These are phyloP conservation scores for Microdon myrmicae DNA, from an alignment of 2,888 invertebrate genomes.

Conservation along the genomic window DNA sequence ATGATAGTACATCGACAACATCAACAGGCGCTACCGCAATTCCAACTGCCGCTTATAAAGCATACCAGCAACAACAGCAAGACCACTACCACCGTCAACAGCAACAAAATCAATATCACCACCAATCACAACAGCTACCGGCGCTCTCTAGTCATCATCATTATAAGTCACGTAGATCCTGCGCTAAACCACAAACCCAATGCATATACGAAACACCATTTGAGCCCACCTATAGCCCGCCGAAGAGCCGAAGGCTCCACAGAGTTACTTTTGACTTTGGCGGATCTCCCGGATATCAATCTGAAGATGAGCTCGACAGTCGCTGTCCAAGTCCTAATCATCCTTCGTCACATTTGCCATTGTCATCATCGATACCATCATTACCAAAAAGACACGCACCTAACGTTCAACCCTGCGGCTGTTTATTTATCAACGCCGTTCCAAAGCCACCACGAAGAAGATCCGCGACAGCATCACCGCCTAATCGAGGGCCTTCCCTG, in stretches of 20 bases:
- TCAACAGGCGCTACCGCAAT: conserved; percentile 65
- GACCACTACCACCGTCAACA: conserved; percentile 24
- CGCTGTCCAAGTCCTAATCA: conserved; percentile 12
- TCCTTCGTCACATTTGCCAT: conserved; percentile 40
- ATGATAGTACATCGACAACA: conserved; percentile 61
- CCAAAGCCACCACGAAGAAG: conserved; percentile 63
- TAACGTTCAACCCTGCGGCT: conserved; percentile 46
- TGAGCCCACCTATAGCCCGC: conserved; percentile 1
- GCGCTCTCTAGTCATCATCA: conserved; percentile 47
- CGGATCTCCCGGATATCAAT: conserved; percentile 15
- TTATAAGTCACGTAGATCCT: conserved; percentile 23
- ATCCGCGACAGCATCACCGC: conserved; percentile 23
- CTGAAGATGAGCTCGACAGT: conserved; percentile 9
- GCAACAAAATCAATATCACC: conserved; percentile 18
- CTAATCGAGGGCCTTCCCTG: conserved; percentile 28
- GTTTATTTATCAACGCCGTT: conserved; percentile 57
- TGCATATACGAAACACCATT: neutral
- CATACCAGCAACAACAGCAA: conserved; percentile 39
- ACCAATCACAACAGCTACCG: conserved; percentile 18
- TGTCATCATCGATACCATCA: conserved; percentile 53
- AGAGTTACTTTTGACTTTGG: conserved; percentile 53
- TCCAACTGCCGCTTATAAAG: conserved; percentile 55
- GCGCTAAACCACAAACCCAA: conserved; percentile 23
- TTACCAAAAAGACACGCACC: conserved; percentile 56
- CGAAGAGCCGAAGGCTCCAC: conserved; percentile 18